These are phyloP conservation scores for Amia ocellicauda DNA, from an alignment of 2,113 vertebrate genomes.

Conservation along the genomic window DNA sequence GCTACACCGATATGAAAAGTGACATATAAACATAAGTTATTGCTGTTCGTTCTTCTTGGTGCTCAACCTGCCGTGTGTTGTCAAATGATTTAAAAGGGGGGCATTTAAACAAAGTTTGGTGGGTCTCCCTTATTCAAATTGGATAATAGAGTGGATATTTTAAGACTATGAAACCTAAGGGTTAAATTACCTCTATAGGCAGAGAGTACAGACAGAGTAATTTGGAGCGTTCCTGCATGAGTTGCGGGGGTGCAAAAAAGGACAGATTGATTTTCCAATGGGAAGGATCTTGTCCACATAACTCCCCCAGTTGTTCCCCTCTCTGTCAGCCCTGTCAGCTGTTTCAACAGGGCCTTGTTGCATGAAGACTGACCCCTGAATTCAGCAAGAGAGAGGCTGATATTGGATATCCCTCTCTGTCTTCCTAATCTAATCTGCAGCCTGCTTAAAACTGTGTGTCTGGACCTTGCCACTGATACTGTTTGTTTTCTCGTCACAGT, in stretches of 20 bases:
- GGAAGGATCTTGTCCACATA: slow-evolving; percentile 12
- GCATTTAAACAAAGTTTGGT: not conserved
- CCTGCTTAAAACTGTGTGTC: slow-evolving; percentile 21
- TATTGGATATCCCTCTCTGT: slow-evolving; percentile 31
- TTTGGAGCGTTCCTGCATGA: slow-evolving; percentile 36
- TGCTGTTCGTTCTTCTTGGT: too few species aligned
- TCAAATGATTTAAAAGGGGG: not conserved
- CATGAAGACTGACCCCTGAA: slow-evolving; percentile 27
- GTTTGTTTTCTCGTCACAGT: slow-evolving; percentile 19
- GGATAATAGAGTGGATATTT: slow-evolving; percentile 15
- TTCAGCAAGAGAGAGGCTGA: slow-evolving; percentile 19
- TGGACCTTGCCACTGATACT: slow-evolving; percentile 21
- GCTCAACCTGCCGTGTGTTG: not conserved
- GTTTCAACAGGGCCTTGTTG: slow-evolving; percentile 30
- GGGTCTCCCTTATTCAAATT: slow-evolving; percentile 22
- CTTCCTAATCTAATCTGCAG: slow-evolving; percentile 24
- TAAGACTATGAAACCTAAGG: slow-evolving; percentile 9
- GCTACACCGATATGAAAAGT: too few species aligned
- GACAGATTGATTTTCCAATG: slow-evolving; percentile 31
- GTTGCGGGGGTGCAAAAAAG: slow-evolving; percentile 24
- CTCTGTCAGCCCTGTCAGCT: slow-evolving; percentile 29
- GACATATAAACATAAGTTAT: too few species aligned
- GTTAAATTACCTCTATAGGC: slow-evolving; percentile 33
- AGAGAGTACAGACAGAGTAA: slow-evolving; percentile 26
- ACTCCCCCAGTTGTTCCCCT: slow-evolving; percentile 2